Conservation (phyloP, 2,113 vertebrate genomes). For the Chionomys nivalis region DNA sequence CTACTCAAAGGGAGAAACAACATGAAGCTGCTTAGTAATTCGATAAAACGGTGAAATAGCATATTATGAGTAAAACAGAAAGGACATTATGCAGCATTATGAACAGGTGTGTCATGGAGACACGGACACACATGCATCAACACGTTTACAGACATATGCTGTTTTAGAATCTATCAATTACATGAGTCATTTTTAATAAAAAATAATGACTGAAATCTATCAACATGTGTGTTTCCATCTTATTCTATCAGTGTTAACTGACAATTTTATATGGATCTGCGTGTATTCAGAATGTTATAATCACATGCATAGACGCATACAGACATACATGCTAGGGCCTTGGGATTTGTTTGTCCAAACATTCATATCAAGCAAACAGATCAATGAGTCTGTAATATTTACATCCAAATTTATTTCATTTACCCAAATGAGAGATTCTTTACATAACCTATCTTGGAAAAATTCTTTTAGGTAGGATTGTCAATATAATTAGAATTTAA, state of each 20-base stretch:
- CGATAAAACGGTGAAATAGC: neutral
- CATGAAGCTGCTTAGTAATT: neutral
- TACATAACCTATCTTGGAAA: conserved; percentile 54
- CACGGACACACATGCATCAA: no score
- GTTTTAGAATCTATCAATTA: neutral
- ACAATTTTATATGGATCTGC: neutral
- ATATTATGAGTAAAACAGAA: neutral
- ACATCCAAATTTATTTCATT: conserved; percentile 18
- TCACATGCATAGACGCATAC: neutral
- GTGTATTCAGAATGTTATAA: no score
- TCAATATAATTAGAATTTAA: conserved; percentile 63
- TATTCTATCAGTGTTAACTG: neutral
- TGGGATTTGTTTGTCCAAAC: neutral
- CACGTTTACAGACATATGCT: neutral
- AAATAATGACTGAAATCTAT: neutral
- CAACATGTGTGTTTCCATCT: neutral
- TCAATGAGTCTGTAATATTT: neutral
- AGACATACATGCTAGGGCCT: neutral
- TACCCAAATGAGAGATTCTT: conserved; percentile 64
- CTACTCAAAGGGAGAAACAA: neutral
- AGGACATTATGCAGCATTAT: neutral
- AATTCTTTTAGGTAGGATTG: conserved; percentile 50
- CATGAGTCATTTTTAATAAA: neutral
- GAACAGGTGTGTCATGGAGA: neutral
- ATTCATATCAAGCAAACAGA: neutral